phyloP scores from a whole-genome alignment of 2,113 vertebrate genomes.

The Chloropsis cyanopogon region DNA sequence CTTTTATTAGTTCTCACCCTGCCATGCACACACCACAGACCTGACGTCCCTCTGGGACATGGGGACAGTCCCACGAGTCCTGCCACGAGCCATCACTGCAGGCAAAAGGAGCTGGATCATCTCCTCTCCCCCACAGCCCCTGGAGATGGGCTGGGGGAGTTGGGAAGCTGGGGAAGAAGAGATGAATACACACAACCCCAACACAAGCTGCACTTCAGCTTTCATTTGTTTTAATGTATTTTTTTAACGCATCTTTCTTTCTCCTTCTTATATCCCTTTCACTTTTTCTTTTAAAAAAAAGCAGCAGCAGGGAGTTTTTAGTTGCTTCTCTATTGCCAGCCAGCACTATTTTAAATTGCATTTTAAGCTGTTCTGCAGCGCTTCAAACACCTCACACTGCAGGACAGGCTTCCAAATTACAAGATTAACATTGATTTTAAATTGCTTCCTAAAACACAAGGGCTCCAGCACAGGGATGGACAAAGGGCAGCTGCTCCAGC shows the following conservation, averaged over 20 bases:
- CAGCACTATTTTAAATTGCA: conserved; percentile 36
- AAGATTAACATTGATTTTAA: conserved; percentile 41
- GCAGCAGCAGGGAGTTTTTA: conserved; percentile 5
- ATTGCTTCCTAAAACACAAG: conserved; percentile 9
- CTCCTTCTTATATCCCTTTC: neutral
- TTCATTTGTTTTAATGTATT: neutral
- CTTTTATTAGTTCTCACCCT: neutral
- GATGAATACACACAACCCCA: neutral
- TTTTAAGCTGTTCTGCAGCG: conserved; percentile 34
- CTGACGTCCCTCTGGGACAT: neutral
- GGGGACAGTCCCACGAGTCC: neutral
- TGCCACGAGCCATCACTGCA: neutral
- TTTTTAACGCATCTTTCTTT: neutral
- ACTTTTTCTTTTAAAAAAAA: neutral
- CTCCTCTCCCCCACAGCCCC: neutral
- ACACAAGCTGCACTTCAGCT: neutral
- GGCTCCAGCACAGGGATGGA: neutral
- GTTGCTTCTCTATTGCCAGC: neutral
- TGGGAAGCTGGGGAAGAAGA: neutral
- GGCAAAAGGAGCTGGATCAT: fast-evolving
- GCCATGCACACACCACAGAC: neutral
- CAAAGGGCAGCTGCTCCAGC: neutral
- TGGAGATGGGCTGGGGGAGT: neutral
- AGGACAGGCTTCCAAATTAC: conserved; percentile 4
- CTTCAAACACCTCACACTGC: conserved; percentile 19